phyloP scores from a whole-genome alignment of 2,113 vertebrate genomes.

The Galbula dea region DNA sequence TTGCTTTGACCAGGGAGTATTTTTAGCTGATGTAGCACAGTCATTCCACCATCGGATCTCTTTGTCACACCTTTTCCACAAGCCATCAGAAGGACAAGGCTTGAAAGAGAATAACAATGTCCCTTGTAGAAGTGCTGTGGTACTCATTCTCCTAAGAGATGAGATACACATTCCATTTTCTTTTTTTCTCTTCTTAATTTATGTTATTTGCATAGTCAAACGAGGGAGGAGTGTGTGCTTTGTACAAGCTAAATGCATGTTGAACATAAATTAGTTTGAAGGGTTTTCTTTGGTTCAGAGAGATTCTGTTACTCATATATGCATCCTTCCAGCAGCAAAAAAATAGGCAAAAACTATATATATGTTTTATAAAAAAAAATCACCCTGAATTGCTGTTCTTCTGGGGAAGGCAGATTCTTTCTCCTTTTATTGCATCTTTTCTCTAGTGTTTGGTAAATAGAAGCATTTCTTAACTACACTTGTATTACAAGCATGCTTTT shows the following conservation, averaged over 20 bases:
- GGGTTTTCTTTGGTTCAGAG: background rate
- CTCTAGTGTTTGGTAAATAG: conserved; percentile 26
- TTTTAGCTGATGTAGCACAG: conserved; percentile 9
- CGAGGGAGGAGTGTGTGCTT: background rate
- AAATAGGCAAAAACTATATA: background rate
- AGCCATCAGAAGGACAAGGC: background rate
- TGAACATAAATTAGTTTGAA: background rate
- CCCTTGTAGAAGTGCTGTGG: background rate
- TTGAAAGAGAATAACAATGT: background rate
- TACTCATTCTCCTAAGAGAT: background rate
- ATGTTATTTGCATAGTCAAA: background rate
- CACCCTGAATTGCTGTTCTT: background rate
- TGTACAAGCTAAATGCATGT: background rate
- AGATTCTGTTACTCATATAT: background rate
- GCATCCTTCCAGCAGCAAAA: background rate
- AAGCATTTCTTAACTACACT: background rate
- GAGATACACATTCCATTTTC: background rate
- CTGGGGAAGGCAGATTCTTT: background rate
- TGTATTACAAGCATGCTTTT: background rate
- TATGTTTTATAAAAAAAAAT: background rate
- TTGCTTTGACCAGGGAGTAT: conserved; percentile 4
- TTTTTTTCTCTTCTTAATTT: background rate
- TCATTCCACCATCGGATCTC: background rate
- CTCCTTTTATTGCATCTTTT: background rate
- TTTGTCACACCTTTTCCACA: background rate